phyloP scores from a whole-genome alignment of 2,113 vertebrate species.

The Struthidea cinerea region DNA sequence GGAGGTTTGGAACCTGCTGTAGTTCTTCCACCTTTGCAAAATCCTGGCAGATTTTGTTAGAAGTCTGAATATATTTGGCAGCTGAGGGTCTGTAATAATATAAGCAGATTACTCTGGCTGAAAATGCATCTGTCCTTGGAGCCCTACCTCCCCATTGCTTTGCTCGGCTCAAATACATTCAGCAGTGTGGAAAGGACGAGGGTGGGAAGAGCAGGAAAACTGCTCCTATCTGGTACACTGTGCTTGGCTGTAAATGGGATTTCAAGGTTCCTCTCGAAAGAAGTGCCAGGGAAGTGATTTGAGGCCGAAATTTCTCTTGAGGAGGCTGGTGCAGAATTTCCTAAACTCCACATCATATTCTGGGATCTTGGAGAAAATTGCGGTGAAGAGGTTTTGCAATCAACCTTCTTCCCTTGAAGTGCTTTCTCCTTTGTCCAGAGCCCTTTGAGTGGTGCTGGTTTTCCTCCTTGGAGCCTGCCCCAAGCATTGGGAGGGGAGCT shows the following conservation, averaged over 20 bases:
- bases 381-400: background rate
- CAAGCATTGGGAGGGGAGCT: background rate
- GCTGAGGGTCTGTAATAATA: background rate
- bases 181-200: accelerated
- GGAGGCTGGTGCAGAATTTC: background rate
- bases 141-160: background rate
- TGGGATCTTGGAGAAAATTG: background rate
- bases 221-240: accelerated
- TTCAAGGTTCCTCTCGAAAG: background rate
- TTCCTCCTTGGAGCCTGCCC: background rate
- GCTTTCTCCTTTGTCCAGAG: background rate
- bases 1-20: background rate
- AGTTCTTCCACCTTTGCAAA: background rate
- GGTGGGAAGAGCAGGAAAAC: background rate
- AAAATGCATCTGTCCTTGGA: background rate
- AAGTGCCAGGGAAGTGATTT: background rate
- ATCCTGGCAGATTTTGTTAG: background rate
- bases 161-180: background rate
- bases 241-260: background rate
- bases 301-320: background rate
- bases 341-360: background rate
- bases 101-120: background rate
- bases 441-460: background rate
- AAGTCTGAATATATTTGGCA: background rate
- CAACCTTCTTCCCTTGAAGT: background rate